phyloP scores from a whole-genome alignment of 2,888 invertebrate genomes.

The Patella depressa region DNA sequence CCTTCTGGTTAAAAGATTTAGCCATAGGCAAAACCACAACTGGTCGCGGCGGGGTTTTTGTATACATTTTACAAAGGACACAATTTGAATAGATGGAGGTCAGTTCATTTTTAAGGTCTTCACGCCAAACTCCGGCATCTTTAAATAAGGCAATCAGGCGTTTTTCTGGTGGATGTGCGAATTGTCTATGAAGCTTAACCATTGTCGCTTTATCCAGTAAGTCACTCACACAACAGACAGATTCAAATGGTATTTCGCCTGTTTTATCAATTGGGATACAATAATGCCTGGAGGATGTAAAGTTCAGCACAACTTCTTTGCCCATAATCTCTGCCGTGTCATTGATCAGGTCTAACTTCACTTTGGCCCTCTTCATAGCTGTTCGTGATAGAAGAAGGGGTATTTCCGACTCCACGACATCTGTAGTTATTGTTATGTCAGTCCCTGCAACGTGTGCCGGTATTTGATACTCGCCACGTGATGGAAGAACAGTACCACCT shows the following conservation, averaged over 20 bases:
- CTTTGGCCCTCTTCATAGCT: constrained; percentile 33
- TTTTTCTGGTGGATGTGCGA: constrained; percentile 3
- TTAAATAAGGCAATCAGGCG: constrained; percentile 13
- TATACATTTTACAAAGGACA: constrained; percentile 17
- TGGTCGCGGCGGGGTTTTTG: constrained; percentile 19
- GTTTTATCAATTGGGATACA: constrained; percentile 34
- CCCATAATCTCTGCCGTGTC: constrained; percentile 37
- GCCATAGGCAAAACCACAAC: constrained; percentile 15
- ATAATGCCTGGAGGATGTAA: constrained; percentile 29
- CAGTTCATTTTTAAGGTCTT: background rate
- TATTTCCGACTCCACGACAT: constrained; percentile 34
- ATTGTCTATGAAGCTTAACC: constrained; percentile 10
- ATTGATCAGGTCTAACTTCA: constrained; percentile 37
- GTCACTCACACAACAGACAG: background rate
- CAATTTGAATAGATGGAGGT: constrained; percentile 10
- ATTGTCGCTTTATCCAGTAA: background rate
- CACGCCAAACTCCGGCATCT: constrained; percentile 18
- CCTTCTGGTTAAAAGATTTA: constrained; percentile 15
- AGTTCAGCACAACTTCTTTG: constrained; percentile 32
- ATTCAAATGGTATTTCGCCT: background rate
- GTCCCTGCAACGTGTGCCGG: constrained; percentile 32
- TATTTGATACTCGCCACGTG: constrained; percentile 25
- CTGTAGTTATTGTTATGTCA: constrained; percentile 29
- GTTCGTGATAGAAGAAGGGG: constrained; percentile 31
- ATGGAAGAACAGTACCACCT: constrained; percentile 30